Conservation (phyloP, 2,888 invertebrate species). For the Troides aeacus region DNA sequence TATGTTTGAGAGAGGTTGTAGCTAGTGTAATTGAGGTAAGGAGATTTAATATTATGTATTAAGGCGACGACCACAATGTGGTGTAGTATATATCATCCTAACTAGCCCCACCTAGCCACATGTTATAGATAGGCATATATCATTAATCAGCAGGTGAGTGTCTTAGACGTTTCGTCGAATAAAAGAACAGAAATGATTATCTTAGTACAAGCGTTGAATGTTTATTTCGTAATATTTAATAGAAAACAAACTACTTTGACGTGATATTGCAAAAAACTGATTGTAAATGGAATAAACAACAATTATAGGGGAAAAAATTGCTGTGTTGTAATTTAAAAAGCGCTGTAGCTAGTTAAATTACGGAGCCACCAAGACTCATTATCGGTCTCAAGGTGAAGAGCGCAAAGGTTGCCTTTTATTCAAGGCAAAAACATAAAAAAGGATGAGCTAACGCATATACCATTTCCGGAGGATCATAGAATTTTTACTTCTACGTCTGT, state of each 20-base stretch:
- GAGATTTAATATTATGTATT: too few relatives aligned
- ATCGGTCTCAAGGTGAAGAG: not conserved
- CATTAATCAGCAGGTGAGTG: too few relatives aligned
- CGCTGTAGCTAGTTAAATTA: not conserved
- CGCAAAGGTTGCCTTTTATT: not conserved
- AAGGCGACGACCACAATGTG: too few relatives aligned
- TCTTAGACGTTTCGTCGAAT: too few relatives aligned
- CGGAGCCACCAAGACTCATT: not conserved
- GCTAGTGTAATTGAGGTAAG: too few relatives aligned
- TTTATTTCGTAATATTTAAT: not conserved
- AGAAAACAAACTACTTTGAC: not conserved
- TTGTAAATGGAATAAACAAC: not conserved
- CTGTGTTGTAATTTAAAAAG: not conserved
- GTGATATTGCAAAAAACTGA: not conserved
- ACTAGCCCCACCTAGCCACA: too few relatives aligned
- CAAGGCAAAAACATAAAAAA: not conserved
- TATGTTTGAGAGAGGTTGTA: too few relatives aligned
- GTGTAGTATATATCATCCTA: too few relatives aligned
- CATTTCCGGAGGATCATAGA: not conserved
- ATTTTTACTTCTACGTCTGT: not conserved
- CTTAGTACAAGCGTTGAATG: too few relatives aligned
- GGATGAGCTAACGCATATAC: not conserved
- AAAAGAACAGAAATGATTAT: too few relatives aligned
- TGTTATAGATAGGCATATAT: too few relatives aligned
- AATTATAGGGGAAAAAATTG: not conserved